phyloP scores from a whole-genome alignment of 2,113 vertebrate species.

The Phyllostomus discolor region DNA sequence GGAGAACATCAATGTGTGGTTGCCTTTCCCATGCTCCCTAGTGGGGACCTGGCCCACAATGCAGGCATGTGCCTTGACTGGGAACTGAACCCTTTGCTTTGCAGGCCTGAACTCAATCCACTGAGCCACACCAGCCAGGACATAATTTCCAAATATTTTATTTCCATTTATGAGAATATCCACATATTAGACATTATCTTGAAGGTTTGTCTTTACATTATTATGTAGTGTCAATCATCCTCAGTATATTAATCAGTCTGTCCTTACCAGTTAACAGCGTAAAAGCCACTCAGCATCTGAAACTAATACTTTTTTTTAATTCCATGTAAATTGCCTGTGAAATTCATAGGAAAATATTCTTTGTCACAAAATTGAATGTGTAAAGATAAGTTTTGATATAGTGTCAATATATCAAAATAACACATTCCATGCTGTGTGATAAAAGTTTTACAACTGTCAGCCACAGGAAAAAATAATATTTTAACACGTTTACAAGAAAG shows the following conservation, averaged over 20 bases:
- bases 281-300: neutral
- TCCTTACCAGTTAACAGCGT: neutral
- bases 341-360: constrained; percentile 28
- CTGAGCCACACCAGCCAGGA: too few species aligned
- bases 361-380: constrained; percentile 56
- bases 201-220: neutral
- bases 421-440: constrained; percentile 69
- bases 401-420: constrained; percentile 68
- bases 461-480: constrained; percentile 67
- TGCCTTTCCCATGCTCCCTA: too few species aligned
- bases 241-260: neutral
- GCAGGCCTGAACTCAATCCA: too few species aligned
- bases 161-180: neutral
- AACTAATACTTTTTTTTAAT: neutral
- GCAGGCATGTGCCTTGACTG: too few species aligned
- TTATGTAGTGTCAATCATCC: neutral
- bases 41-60: too few species aligned
- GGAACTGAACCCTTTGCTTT: too few species aligned
- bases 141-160: neutral
- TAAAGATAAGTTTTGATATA: constrained; percentile 55
- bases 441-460: constrained; percentile 67
- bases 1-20: too few species aligned
- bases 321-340: constrained; percentile 19
- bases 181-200: neutral
- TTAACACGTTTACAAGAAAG: constrained; percentile 70